phyloP scores from a whole-genome alignment of 2,113 vertebrate species.

The Monarcha castaneiventris region DNA sequence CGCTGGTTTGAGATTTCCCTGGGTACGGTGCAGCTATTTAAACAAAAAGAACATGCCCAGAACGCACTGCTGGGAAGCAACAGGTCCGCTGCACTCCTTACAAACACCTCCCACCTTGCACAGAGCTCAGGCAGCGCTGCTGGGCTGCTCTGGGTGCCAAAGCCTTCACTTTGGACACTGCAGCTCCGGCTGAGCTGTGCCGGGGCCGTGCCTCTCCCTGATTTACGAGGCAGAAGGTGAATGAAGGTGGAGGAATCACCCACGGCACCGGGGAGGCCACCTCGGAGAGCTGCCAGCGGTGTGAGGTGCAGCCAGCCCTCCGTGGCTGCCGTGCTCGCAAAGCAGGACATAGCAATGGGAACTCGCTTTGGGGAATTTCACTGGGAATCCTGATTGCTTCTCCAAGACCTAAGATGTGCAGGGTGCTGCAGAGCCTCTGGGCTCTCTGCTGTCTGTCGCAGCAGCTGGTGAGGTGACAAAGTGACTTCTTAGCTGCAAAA shows the following conservation, averaged over 20 bases:
- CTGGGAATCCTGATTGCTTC: background rate
- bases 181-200: background rate
- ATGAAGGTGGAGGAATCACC: background rate
- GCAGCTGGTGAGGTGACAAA: background rate
- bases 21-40: background rate
- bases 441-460: background rate
- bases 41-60: background rate
- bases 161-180: background rate
- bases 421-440: background rate
- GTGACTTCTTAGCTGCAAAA: background rate
- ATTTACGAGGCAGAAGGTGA: background rate
- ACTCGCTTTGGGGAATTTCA: background rate
- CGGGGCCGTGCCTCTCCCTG: background rate
- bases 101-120: background rate
- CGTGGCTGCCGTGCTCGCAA: background rate
- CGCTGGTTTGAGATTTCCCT: background rate
- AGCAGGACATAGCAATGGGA: accelerated
- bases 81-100: background rate
- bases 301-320: background rate
- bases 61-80: accelerated
- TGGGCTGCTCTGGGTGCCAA: background rate
- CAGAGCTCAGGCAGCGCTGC: background rate
- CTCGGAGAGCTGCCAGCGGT: background rate
- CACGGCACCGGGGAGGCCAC: background rate
- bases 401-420: background rate